These are phyloP conservation scores for Monodelphis domestica DNA, from an alignment of 2,797 vertebrate genomes.

Conservation along the genomic window DNA sequence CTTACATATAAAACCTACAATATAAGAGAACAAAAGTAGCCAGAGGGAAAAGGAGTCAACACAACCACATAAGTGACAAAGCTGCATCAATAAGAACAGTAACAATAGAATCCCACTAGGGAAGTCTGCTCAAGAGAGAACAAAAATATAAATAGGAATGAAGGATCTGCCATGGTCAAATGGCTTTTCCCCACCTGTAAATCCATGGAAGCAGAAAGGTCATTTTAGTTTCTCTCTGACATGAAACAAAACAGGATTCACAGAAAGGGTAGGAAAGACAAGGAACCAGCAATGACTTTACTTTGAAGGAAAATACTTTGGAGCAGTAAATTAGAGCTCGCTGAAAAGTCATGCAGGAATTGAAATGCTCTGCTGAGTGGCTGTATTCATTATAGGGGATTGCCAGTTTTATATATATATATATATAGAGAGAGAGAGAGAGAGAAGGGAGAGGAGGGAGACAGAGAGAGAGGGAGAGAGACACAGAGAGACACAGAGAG, in stretches of 20 bases:
- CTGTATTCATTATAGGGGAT: neutral
- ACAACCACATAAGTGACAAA: neutral
- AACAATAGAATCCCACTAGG: neutral
- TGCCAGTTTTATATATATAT: neutral
- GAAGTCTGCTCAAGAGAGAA: neutral
- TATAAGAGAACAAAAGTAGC: slow-evolving; percentile 42
- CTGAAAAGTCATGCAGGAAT: slow-evolving; percentile 13
- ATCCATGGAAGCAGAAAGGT: neutral
- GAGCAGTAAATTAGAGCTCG: slow-evolving; percentile 28
- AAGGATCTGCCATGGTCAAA: slow-evolving; percentile 21
- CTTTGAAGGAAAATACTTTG: slow-evolving; percentile 19
- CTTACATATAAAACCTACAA: slow-evolving; percentile 6
- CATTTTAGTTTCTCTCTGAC: slow-evolving; percentile 54
- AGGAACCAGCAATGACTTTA: neutral
- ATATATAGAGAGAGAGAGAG: too few species aligned
- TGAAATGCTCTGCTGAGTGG: slow-evolving; percentile 44
- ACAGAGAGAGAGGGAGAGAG: too few species aligned
- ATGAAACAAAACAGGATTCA: slow-evolving; percentile 41
- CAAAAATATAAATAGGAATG: slow-evolving; percentile 2
- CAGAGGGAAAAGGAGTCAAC: neutral
- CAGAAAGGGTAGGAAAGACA: slow-evolving; percentile 25
- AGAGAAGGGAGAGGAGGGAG: too few species aligned
- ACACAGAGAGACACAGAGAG: too few species aligned
- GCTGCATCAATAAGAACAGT: neutral
- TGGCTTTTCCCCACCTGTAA: neutral